Percentiles rank a stretch among this genome's conserved stretches.
Conservation (phyloP, 2,797 vertebrate genomes). For the Trachurus trachurus region DNA sequence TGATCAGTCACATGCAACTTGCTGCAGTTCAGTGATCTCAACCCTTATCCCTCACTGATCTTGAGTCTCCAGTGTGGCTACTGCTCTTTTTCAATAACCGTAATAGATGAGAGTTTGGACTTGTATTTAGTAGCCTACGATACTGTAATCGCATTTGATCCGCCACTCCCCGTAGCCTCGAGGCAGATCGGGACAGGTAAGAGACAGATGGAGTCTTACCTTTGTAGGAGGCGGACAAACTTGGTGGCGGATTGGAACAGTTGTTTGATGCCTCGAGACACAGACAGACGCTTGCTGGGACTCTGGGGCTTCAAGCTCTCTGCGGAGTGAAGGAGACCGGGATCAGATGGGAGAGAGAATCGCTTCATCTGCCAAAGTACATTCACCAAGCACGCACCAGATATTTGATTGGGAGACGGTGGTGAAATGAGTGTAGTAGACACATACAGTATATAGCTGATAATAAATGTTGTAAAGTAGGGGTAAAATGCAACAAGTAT, state of each 20-base stretch:
- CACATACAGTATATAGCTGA: not conserved
- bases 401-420: slow-evolving; percentile 25
- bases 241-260: slow-evolving; percentile 88
- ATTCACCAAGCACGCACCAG: slow-evolving; percentile 12
- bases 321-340: slow-evolving; percentile 58
- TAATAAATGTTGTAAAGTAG: not conserved
- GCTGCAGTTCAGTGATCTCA: slow-evolving; percentile 30
- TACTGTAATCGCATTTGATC: slow-evolving; percentile 49
- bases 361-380: slow-evolving; percentile 50
- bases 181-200: slow-evolving; percentile 42
- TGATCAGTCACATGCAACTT: slow-evolving; percentile 19
- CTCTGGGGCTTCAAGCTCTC: slow-evolving; percentile 76
- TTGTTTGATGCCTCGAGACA: slow-evolving; percentile 87
- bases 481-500: not conserved
- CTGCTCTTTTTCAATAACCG: slow-evolving; percentile 48
- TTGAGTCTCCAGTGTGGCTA: slow-evolving; percentile 38
- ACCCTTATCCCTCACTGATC: slow-evolving; percentile 26
- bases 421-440: slow-evolving; percentile 24
- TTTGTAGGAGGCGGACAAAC: slow-evolving; percentile 87
- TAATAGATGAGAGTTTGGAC: slow-evolving; percentile 23
- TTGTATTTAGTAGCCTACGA: slow-evolving; percentile 33
- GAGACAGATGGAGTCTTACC: slow-evolving; percentile 75
- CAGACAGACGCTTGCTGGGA: slow-evolving; percentile 80
- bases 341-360: slow-evolving; percentile 51
- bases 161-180: slow-evolving; percentile 20